Percentiles rank a stretch among this genome's conserved stretches.
phyloP scores from a whole-genome alignment of 1,140 invertebrate species.

The Hyposmocoma kahamanoa region DNA sequence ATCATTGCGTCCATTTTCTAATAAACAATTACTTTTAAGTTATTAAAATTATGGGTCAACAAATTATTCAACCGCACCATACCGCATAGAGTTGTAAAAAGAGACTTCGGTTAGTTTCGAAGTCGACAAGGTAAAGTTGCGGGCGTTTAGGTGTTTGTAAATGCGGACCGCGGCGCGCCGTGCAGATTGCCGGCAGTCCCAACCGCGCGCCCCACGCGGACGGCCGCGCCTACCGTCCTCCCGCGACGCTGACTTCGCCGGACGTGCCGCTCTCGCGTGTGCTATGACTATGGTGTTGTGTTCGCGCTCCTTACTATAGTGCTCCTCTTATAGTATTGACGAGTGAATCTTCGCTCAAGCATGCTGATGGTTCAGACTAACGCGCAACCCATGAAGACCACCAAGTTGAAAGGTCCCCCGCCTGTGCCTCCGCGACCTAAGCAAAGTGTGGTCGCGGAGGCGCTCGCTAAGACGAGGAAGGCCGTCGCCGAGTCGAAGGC shows the following conservation, averaged over 20 bases:
- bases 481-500: conserved; percentile 73
- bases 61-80: conserved; percentile 24
- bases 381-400: conserved; percentile 62
- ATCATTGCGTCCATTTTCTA: conserved; percentile 38
- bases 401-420: conserved; percentile 75
- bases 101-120: conserved; percentile 12
- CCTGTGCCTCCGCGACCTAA: conserved; percentile 83
- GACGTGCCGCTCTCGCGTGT: conserved; percentile 37
- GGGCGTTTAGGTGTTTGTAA: neutral
- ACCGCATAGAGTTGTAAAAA: conserved; percentile 9
- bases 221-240: too few species aligned
- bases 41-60: conserved; percentile 35
- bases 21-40: conserved; percentile 53
- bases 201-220: conserved; percentile 35
- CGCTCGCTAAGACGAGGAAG: conserved; percentile 77
- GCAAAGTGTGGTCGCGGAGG: conserved; percentile 80
- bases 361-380: conserved; percentile 69
- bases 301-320: conserved; percentile 66
- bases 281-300: conserved; percentile 44
- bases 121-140: conserved; percentile 11
- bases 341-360: conserved; percentile 51
- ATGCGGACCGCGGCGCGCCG: neutral
- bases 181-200: conserved; percentile 30
- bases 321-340: conserved; percentile 61
- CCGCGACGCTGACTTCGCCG: too few species aligned